Percentiles rank a stretch among this genome's conserved stretches.
Conservation (phyloP, 2,888 invertebrate species). For the Tinea trinotella region DNA sequence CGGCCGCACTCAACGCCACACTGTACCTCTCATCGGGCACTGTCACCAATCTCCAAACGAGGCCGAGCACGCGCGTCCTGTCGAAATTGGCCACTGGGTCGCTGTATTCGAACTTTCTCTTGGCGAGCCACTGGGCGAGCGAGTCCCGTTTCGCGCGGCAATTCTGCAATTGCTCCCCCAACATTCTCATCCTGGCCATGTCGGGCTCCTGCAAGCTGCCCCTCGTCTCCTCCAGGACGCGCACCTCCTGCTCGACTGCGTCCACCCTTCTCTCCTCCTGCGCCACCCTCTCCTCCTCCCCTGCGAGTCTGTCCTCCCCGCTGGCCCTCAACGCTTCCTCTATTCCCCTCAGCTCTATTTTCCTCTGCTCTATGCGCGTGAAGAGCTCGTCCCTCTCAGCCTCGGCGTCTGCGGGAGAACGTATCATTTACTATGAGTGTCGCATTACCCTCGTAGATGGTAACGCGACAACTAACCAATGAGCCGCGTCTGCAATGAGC, state of each 20-base stretch:
- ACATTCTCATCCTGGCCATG: neutral
- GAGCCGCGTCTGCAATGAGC: neutral
- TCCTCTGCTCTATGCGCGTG: slow-evolving; percentile 62
- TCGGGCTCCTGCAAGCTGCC: neutral
- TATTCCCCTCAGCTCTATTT: slow-evolving; percentile 76
- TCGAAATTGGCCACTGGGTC: slow-evolving; percentile 86
- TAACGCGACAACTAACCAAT: neutral
- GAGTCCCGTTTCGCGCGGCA: slow-evolving; percentile 52
- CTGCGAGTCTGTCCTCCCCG: no score
- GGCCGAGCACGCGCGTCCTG: slow-evolving; percentile 76
- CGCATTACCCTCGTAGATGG: no score
- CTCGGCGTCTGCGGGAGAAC: neutral
- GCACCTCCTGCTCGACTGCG: neutral
- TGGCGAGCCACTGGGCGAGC: no score
- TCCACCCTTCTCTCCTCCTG: neutral
- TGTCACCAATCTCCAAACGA: slow-evolving; percentile 84
- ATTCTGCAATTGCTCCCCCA: neutral
- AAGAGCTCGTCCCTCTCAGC: neutral
- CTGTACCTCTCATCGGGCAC: slow-evolving; percentile 79
- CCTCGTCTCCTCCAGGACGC: slow-evolving; percentile 44
- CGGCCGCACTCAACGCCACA: slow-evolving; percentile 88
- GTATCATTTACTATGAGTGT: neutral
- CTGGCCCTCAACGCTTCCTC: slow-evolving; percentile 77
- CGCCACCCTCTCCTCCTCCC: neutral
- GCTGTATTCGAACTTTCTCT: slow-evolving; percentile 81